These are phyloP conservation scores for Melopsittacus undulatus DNA, from an alignment of 2,797 vertebrate genomes.

Conservation along the genomic window DNA sequence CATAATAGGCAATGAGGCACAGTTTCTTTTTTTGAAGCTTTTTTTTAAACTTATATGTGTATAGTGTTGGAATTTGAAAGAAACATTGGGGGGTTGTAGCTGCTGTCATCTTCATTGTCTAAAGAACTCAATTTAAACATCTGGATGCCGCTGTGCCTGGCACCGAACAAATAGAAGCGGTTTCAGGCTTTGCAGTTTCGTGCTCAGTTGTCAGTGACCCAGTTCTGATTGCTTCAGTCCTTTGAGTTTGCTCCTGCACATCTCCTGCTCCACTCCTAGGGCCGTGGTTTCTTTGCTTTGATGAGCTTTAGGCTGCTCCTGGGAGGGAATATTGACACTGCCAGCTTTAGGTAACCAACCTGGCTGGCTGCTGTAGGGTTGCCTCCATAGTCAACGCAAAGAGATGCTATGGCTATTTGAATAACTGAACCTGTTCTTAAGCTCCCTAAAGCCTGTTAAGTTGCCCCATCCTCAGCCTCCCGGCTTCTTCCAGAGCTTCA, in stretches of 20 bases:
- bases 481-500: background rate
- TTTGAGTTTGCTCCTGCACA: background rate
- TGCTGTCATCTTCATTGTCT: background rate
- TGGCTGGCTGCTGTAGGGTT: fast-evolving
- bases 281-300: background rate
- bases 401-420: background rate
- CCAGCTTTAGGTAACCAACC: background rate
- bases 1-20: background rate
- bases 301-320: background rate
- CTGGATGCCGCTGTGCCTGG: background rate
- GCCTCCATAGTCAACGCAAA: fast-evolving
- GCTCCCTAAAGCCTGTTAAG: background rate
- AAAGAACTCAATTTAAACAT: slow-evolving; percentile 3
- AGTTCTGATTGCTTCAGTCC: slow-evolving; percentile 3
- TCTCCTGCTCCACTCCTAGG: background rate
- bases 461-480: background rate
- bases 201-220: slow-evolving; percentile 13
- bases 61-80: background rate
- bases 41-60: background rate
- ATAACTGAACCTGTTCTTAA: background rate
- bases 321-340: background rate
- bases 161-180: background rate
- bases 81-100: background rate
- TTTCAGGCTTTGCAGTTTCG: background rate
- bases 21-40: background rate